A percentile compares a stretch with the other conserved stretches of the same genome.
Conservation (phyloP, 2,888 invertebrate species). For the Liodrosophila aerea region DNA sequence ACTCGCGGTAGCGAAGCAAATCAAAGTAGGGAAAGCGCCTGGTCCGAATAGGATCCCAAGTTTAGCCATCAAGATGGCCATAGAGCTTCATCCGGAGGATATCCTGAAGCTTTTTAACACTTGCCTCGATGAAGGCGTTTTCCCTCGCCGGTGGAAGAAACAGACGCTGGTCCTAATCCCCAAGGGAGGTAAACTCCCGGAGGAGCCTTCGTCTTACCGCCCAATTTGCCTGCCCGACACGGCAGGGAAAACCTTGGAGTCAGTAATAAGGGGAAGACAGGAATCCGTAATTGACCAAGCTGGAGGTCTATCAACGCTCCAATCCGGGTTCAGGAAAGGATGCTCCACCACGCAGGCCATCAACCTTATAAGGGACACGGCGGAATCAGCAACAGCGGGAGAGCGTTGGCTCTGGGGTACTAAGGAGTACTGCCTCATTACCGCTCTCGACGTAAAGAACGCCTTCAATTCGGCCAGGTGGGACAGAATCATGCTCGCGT, state of each 20-base stretch:
- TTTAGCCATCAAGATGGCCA: too few relatives aligned
- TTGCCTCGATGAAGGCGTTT: too few relatives aligned
- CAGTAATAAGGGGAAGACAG: neutral
- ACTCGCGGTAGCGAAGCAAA: too few relatives aligned
- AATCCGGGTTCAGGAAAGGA: neutral
- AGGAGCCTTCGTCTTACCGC: neutral
- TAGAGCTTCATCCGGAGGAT: too few relatives aligned
- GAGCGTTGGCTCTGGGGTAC: neutral
- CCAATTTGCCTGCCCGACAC: neutral
- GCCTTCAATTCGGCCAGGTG: constrained; percentile 1
- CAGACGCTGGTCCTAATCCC: neutral
- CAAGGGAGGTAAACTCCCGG: neutral
- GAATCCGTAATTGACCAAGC: neutral
- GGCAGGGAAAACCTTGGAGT: neutral
- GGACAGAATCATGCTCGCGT: neutral
- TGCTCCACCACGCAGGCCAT: neutral
- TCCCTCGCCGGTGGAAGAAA: too few relatives aligned
- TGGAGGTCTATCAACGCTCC: neutral
- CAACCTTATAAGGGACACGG: neutral
- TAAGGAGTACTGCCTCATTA: neutral
- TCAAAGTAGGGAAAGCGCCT: too few relatives aligned
- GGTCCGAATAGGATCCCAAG: too few relatives aligned
- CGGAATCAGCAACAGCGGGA: neutral
- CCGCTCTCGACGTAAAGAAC: neutral
- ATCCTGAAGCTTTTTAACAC: too few relatives aligned